Base-by-base conservation (phyloP, 2,113 vertebrate species). In the Tetrao urogallus region DNA sequence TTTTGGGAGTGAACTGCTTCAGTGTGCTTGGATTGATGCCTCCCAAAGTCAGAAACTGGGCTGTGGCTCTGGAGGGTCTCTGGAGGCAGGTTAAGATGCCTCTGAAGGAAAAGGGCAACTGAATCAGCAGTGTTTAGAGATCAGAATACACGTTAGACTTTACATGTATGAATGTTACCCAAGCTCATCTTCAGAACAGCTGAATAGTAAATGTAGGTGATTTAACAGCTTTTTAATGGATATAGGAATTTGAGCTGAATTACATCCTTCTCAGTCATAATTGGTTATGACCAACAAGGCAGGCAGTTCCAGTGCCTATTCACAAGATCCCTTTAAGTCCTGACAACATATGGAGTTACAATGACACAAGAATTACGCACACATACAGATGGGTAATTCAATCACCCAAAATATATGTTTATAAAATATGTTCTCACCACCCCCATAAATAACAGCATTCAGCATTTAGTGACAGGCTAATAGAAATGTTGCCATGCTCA, bases 171-270 rank as follows among this genome's bases (percentile, higher is more conserved):
- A 57, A 32, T 87, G 76, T 76, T 86, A 15, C 42, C 64, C 40
- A 74, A 88, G 56, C 24, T 17, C 32, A 50, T 4, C 36, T 90
- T 91, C 70, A 89, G 71, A 77, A 87, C 71, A 91, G 81, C 74
- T 90, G 83, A 93, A 74, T 50, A 30, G n/a, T 63, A 86, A 30
- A 25, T 47, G 30, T 50, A 75, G 77, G 27, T 86, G 69, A 90
- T 47, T 66, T 86, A 92, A 91, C 28, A 82, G 15, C 6, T 80
- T 93, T 89, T 93, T 87, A 76, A 87, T 70, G 87, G 73, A 52
- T 66, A 22, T 27, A n/a, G 22, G 42, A 32, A 82, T 86, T 25
- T 87, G 56, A 71, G 45, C 42, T 0, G 2, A 77, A 93, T 88
- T 89, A 42, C 5, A 2, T 80, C 34, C 28, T 92, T 77, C 84